phyloP scores from a whole-genome alignment of 2,113 vertebrate genomes.

The Pseudopipra pipra region DNA sequence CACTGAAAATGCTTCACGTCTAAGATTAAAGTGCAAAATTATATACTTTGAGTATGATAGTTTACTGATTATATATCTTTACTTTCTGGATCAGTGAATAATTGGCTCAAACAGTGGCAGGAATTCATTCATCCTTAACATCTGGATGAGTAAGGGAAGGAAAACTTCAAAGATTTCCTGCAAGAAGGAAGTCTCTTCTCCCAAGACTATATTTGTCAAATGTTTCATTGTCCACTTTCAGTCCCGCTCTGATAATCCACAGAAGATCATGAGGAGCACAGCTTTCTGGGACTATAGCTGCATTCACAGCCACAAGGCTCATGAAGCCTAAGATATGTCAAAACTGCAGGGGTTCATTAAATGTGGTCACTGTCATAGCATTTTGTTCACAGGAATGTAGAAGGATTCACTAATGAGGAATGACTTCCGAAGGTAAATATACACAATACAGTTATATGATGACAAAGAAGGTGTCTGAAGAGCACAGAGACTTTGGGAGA shows the following conservation, averaged over 20 bases:
- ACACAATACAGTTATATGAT: not conserved
- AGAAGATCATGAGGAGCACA: not conserved
- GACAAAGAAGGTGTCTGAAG: not conserved
- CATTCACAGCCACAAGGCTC: not conserved
- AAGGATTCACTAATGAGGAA: slow-evolving; percentile 15
- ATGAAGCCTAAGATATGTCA: not conserved
- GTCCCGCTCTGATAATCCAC: not conserved
- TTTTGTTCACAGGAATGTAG: not conserved
- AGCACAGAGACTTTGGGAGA: not conserved
- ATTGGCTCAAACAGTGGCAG: slow-evolving; percentile 15
- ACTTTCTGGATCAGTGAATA: slow-evolving; percentile 51
- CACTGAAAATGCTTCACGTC: not conserved
- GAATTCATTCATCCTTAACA: slow-evolving; percentile 11
- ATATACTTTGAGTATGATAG: not conserved
- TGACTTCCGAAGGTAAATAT: not conserved
- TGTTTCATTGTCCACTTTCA: not conserved
- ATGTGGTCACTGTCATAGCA: not conserved
- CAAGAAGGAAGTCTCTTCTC: not conserved
- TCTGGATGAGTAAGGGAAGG: not conserved
- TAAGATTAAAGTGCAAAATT: not conserved
- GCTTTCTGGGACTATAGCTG: not conserved
- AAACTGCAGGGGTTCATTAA: slow-evolving; percentile 41
- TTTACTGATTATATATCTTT: not conserved
- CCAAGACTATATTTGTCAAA: not conserved
- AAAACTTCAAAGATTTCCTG: not conserved